Conservation (phyloP, 2,888 invertebrate species). For the Pyrochroa serraticornis region DNA sequence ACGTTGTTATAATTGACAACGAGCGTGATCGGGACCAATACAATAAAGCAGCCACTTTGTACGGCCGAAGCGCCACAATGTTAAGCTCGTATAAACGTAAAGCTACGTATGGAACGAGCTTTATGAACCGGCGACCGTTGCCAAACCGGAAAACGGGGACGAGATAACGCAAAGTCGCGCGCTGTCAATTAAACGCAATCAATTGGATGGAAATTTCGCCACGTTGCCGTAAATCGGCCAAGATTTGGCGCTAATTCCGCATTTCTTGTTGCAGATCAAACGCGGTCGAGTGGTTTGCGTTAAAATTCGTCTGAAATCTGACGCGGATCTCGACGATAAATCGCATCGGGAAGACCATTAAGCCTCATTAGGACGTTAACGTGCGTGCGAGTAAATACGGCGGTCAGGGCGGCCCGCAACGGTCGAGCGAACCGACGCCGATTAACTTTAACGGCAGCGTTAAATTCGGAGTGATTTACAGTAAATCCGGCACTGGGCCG, state of each 20-base stretch:
- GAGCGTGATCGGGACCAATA: too few species aligned
- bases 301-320: constrained; percentile 14
- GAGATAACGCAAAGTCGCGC: constrained; percentile 2
- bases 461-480: neutral
- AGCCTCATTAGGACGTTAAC: too few species aligned
- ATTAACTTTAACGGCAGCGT: constrained; percentile 15
- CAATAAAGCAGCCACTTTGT: too few species aligned
- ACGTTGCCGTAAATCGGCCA: constrained; percentile 3
- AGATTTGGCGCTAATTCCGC: constrained; percentile 11
- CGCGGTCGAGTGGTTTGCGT: constrained; percentile 6
- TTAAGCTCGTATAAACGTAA: too few species aligned
- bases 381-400: too few species aligned
- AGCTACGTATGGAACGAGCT: constrained; percentile 12
- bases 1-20: too few species aligned
- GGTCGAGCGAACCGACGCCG: constrained; percentile 16
- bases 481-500: neutral
- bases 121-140: constrained; percentile 19
- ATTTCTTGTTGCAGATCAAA: neutral
- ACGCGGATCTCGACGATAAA: neutral
- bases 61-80: too few species aligned
- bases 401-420: constrained; percentile 5
- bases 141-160: constrained; percentile 20
- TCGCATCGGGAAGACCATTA: too few species aligned
- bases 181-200: constrained; percentile 17
- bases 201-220: constrained; percentile 32